Conservation (phyloP, 2,113 vertebrate species). For the Gasterosteus nipponicus region DNA sequence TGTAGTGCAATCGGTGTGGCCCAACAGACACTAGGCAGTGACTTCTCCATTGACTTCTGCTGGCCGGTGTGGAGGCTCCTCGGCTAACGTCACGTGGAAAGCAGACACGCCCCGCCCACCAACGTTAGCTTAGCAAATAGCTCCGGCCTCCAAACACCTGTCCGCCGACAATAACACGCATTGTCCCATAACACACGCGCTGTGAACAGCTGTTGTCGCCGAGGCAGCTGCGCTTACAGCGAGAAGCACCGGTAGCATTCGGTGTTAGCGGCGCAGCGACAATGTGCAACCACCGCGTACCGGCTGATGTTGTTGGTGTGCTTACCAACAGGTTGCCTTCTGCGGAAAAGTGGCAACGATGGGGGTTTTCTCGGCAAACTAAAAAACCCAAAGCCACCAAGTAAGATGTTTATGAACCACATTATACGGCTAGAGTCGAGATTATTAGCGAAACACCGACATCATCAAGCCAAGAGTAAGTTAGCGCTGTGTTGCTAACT, state of each 20-base stretch:
- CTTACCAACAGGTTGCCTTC: constrained; percentile 57
- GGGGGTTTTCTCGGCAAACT: background rate
- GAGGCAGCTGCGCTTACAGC: background rate
- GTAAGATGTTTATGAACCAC: rapidly evolving
- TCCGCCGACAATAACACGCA: background rate
- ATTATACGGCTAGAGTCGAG: rapidly evolving
- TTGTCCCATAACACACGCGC: background rate
- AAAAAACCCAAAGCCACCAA: background rate
- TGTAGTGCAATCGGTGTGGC: background rate
- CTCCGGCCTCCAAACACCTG: background rate
- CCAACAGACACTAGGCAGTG: background rate
- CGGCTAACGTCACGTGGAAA: background rate
- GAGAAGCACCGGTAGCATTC: background rate
- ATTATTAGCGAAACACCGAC: background rate
- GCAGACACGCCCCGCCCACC: constrained; percentile 46
- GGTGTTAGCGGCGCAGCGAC: background rate
- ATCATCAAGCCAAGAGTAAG: background rate
- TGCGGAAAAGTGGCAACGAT: background rate
- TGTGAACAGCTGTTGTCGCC: background rate
- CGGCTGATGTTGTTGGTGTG: constrained; percentile 20
- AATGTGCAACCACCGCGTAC: background rate
- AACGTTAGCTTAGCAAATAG: background rate
- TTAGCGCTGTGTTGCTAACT: background rate
- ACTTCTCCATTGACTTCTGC: background rate
- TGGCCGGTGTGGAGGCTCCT: background rate